Base-by-base conservation (phyloP, 1,140 invertebrate species). In the Euura saliciscinereae region DNA sequence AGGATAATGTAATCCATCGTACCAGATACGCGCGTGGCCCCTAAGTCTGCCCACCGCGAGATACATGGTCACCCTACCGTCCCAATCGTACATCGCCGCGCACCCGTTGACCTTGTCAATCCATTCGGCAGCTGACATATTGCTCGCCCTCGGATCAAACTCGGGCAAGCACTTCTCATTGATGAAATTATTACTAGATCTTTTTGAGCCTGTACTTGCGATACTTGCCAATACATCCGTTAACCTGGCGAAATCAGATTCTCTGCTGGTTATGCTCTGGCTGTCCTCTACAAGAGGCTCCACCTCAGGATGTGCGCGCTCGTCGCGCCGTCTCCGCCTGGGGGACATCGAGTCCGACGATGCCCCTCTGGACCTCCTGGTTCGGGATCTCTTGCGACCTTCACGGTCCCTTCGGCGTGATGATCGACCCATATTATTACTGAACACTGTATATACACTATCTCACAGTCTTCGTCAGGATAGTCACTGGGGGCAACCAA, bases 121-220 rank as follows among this genome's bases (percentile, higher is more conserved):
- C 73, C 70, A 74, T 10, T 74, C 73, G 4, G 44, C 42, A 44
- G 70, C 73, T 0, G 69, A 59, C 42, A 74, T 28, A 59, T 59
- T 51, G 13, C 64, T 74, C 43, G 51, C 44, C 13, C 5, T 5
- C 2, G 70, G 70, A 68, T 74, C 73, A 51, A 74, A 74, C 42
- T 71, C 65, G 10, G 73, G 73, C 42, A 69, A 43, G 10, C 42
- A 6, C 46, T 74, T 72, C 45, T 74, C 70, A 11, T 74, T 72
- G 8, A 66, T 66, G 45, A 70, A 74, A 66, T 66, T 13, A n/a
- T 42, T 67, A 28, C 11, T 10, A 8, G 8, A n/a, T 59, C n/a
- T 59, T n/a, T 8, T 2, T 10, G 2, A 2, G 8, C 8, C n/a
- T n/a, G n/a, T 59, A 8, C n/a, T 59, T 8, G n/a, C 5, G 51